phyloP scores from a whole-genome alignment of 2,113 vertebrate species.

The Thomomys bottae region DNA sequence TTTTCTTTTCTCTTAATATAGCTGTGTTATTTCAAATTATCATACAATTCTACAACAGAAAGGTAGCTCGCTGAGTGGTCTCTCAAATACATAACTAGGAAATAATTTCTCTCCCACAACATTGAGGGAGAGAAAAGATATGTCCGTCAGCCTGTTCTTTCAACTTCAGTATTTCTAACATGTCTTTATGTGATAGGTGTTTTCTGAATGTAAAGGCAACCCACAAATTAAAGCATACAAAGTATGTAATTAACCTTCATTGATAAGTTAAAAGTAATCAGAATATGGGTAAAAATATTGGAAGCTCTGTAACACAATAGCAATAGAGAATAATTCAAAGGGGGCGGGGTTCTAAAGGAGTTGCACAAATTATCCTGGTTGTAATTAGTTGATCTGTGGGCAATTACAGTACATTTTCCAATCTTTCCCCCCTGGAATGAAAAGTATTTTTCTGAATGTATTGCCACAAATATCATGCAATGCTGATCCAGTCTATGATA shows the following conservation, averaged over 20 bases:
- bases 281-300: not conserved
- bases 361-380: not conserved
- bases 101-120: too few relatives aligned
- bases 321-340: not conserved
- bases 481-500: too few relatives aligned
- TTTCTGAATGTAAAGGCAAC: not conserved
- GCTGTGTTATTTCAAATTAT: not conserved
- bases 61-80: too few relatives aligned
- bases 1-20: not conserved
- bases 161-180: not conserved
- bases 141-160: not conserved
- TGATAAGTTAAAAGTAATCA: not conserved
- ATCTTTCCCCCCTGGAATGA: not conserved
- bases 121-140: not conserved
- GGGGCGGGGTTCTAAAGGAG: not conserved
- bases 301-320: not conserved
- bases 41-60: not conserved
- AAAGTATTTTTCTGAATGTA: not conserved
- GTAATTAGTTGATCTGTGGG: not conserved
- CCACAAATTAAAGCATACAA: not conserved
- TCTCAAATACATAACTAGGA: not conserved
- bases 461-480: too few relatives aligned
- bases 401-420: not conserved
- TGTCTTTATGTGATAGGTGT: not conserved
- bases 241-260: not conserved